A percentile compares a stretch with the other conserved stretches of the same genome.
Evolutionary conservation across 1,140 invertebrate species (phyloP).

Genomic region (Monomorium pharaonis): DNA sequence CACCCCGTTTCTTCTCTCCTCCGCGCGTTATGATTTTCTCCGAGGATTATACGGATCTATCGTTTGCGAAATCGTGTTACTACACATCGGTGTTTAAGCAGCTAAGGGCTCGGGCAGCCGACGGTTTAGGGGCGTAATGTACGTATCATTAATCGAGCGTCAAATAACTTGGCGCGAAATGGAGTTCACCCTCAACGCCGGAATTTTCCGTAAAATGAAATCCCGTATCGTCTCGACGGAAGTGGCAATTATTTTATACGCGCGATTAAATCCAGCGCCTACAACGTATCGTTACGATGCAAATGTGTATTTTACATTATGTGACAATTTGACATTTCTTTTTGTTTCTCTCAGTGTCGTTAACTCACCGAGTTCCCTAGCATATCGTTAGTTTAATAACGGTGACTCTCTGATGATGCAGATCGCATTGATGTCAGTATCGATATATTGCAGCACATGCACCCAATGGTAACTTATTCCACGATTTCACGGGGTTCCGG

Average conservation of each 20-base stretch:
- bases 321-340: conserved; percentile 1
- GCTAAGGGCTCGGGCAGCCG: conserved; percentile 63
- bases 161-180: conserved; percentile 73
- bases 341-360: background rate
- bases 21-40: conserved; percentile 57
- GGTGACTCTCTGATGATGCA: background rate
- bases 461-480: conserved; percentile 61
- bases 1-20: conserved; percentile 56
- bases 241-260: conserved; percentile 8
- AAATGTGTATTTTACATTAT: conserved; percentile 20
- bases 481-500: conserved; percentile 62
- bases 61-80: conserved; percentile 73
- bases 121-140: conserved; percentile 70
- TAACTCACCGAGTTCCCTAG: background rate
- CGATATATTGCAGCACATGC: background rate
- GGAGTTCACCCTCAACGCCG: conserved; percentile 61
- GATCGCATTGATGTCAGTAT: background rate
- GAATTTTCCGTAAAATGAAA: conserved; percentile 69
- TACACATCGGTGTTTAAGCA: conserved; percentile 67
- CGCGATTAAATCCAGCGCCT: conserved; percentile 7
- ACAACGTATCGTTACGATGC: conserved; percentile 27
- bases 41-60: conserved; percentile 71
- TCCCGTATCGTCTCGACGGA: conserved; percentile 6
- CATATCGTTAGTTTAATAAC: background rate
- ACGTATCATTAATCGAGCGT: conserved; percentile 75